Percentiles rank a stretch among this genome's conserved stretches.
Evolutionary conservation across 2,888 invertebrate species (phyloP).

Genomic region (Apodemia duryi): DNA sequence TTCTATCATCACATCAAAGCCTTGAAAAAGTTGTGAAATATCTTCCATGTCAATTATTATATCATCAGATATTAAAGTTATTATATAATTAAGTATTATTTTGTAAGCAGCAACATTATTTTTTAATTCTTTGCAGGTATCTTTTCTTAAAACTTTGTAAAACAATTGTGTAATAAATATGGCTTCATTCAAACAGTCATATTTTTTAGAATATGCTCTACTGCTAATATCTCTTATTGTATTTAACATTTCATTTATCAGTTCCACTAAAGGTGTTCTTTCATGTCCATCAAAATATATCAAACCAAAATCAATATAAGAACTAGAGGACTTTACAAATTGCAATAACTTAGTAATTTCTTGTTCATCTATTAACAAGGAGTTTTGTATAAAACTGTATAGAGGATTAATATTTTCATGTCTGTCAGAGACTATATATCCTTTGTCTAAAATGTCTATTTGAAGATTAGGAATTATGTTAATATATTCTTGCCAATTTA

Average conservation of each 20-base stretch:
- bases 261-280: conserved; percentile 37
- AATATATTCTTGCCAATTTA: conserved; percentile 46
- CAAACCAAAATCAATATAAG: conserved; percentile 46
- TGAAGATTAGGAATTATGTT: conserved; percentile 42
- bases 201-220: conserved; percentile 55
- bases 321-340: conserved; percentile 36
- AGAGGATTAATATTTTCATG: conserved; percentile 36
- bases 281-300: conserved; percentile 44
- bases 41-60: conserved; percentile 40
- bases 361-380: conserved; percentile 33
- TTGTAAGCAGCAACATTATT: conserved; percentile 38
- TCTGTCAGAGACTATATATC: neutral
- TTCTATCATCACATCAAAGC: conserved; percentile 33
- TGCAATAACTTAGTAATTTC: conserved; percentile 39
- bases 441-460: conserved; percentile 32
- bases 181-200: conserved; percentile 46
- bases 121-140: conserved; percentile 32
- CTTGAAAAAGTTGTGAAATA: conserved; percentile 39
- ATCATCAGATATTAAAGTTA: conserved; percentile 45
- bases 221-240: conserved; percentile 43
- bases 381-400: conserved; percentile 32
- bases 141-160: conserved; percentile 36
- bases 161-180: conserved; percentile 44
- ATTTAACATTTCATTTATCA: conserved; percentile 42
- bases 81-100: conserved; percentile 44